Base-by-base conservation (phyloP, 1,140 invertebrate genomes). In the Heliconius himera region DNA sequence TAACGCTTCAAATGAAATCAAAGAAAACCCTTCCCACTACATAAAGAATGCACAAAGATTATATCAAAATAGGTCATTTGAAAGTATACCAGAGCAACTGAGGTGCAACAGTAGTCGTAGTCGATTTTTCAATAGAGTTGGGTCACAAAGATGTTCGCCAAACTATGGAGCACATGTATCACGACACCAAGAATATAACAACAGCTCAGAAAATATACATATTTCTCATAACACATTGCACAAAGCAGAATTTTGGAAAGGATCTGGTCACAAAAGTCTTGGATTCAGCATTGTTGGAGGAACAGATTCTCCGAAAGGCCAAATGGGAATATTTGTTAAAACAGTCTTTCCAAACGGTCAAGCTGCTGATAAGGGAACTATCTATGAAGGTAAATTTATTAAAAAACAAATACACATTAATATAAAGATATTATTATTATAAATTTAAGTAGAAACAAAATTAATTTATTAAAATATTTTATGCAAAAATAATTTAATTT, bases 201-300 rank as follows among this genome's bases (percentile, higher is more conserved):
- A 83, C 74, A 83, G 88, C 60, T 85, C 90, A 33, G 86, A 90
- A 71, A 81, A 82, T 76, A 87, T 87, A 76, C 87, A 87, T 22
- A 87, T 88, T 78, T 86, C 89, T 22, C 87, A 93, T 79, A 89
- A 83, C 73, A 87, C 89, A 26, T 54, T 94, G 79, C 92, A 95
- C 66, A 91, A 85, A 84, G 93, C 95, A 49, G 94, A 95, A 70
- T 98, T 98, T 88, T 96, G 96, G 88, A 98, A 98, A 93, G 98
- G 98, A 26, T 96, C 96, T 13, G 97, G 97, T 5, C 96, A 97
- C 75, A 98, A 98, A 89, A 98, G 97, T 77, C 95, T 99, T 33
- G 98, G 98, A 1, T 99, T 99, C 89, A 98, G 97, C 90, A 98
- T 99, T 85, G 98, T 99, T 33, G 98, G 98, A 38, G 98, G 98